A percentile compares a stretch with the other conserved stretches of the same genome.
phyloP scores from a whole-genome alignment of 2,888 invertebrate species.

The Hyalella azteca region DNA sequence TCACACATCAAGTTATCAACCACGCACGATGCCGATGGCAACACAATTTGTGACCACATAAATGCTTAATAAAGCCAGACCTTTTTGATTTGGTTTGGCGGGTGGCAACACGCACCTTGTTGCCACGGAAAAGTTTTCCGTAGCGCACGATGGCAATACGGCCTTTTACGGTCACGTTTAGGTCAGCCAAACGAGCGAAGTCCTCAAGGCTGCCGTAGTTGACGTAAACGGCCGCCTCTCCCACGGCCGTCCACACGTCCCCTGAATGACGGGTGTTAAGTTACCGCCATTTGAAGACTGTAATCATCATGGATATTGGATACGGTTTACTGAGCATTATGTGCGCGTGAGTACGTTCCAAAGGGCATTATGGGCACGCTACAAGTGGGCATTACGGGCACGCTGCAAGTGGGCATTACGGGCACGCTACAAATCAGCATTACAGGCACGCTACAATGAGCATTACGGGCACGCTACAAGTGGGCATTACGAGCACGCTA shows the following conservation, averaged over 20 bases:
- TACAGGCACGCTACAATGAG: not conserved
- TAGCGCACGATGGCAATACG: constrained; percentile 66
- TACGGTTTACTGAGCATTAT: too few relatives aligned
- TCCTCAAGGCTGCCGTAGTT: constrained; percentile 65
- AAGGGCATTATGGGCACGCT: too few relatives aligned
- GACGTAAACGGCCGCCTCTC: constrained; percentile 63
- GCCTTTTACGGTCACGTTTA: constrained; percentile 62
- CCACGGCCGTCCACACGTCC: constrained; percentile 42
- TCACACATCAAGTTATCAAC: too few relatives aligned
- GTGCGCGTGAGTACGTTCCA: too few relatives aligned
- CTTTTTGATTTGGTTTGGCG: not conserved
- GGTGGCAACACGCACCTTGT: constrained; percentile 61
- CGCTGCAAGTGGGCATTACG: not conserved
- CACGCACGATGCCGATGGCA: too few relatives aligned
- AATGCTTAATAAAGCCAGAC: not conserved
- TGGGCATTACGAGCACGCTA: not conserved
- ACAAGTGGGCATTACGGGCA: not conserved
- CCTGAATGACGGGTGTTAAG: constrained; percentile 35
- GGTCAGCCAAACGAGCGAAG: constrained; percentile 61
- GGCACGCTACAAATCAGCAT: not conserved
- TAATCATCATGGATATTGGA: not conserved
- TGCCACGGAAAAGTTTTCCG: constrained; percentile 65
- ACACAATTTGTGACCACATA: not conserved
- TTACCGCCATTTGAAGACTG: not conserved
- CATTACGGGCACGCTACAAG: too few relatives aligned